phyloP scores from a whole-genome alignment of 2,797 vertebrate genomes.

The Pangasius sanitwongsei region DNA sequence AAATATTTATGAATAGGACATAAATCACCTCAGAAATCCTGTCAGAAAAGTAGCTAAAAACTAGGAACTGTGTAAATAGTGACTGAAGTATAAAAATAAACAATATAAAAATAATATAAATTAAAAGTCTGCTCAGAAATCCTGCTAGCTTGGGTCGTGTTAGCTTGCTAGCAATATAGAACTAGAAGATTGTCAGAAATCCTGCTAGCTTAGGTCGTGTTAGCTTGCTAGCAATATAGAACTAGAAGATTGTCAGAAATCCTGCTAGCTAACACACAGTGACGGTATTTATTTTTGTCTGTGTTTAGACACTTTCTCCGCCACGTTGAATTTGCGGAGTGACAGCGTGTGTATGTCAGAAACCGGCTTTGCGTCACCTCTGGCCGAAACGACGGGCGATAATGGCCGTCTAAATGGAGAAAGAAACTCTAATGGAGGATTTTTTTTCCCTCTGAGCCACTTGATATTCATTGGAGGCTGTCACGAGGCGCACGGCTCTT shows the following conservation, averaged over 20 bases:
- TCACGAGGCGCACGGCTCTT: constrained; percentile 53
- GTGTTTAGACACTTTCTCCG: constrained; percentile 46
- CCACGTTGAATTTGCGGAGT: constrained; percentile 49
- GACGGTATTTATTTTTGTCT: background rate
- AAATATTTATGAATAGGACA: background rate
- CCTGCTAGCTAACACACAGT: background rate
- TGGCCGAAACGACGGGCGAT: constrained; percentile 41
- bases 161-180: background rate
- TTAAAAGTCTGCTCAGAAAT: background rate
- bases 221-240: background rate
- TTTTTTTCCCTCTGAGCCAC: constrained; percentile 52
- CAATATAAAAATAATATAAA: too few relatives aligned
- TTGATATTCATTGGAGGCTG: constrained; percentile 65
- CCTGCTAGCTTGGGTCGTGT: background rate
- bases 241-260: background rate
- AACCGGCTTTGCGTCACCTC: constrained; percentile 38
- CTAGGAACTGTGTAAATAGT: background rate
- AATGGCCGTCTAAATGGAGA: constrained; percentile 56
- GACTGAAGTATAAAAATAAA: too few relatives aligned
- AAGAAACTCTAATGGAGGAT: constrained; percentile 52
- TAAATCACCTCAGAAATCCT: background rate
- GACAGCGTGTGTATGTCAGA: constrained; percentile 46
- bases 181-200: background rate
- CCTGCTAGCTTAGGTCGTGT: background rate
- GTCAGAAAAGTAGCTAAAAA: background rate